phyloP scores from a whole-genome alignment of 2,888 invertebrate species.

The Hydrotaea diabolus region DNA sequence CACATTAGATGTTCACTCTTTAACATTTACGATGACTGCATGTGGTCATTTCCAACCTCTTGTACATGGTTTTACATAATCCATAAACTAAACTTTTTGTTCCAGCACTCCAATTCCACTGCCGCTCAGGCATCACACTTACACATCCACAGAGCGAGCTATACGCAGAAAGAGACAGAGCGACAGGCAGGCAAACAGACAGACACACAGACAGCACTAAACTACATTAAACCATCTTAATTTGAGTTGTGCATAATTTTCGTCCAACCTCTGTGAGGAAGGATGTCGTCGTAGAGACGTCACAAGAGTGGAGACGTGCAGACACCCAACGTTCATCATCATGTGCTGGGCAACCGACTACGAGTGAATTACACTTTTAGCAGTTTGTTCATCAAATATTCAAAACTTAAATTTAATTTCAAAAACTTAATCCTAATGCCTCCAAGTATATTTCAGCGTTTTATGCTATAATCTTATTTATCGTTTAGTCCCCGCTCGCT shows the following conservation, averaged over 20 bases:
- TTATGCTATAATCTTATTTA: conserved; percentile 14
- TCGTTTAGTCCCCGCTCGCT: background rate
- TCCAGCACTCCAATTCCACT: too few species aligned
- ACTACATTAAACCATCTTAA: background rate
- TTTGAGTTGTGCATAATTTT: conserved; percentile 16
- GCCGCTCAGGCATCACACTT: too few species aligned
- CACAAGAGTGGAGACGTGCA: background rate
- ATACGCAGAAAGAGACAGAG: too few species aligned
- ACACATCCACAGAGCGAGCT: too few species aligned
- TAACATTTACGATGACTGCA: background rate
- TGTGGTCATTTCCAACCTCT: background rate
- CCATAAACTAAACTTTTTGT: too few species aligned
- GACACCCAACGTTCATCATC: background rate
- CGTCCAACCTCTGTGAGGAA: background rate
- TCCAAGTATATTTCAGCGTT: background rate
- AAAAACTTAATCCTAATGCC: conserved; percentile 4
- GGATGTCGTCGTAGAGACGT: background rate
- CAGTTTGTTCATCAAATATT: conserved; percentile 24
- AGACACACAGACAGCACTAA: too few species aligned
- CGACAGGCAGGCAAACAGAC: too few species aligned
- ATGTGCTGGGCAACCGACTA: background rate
- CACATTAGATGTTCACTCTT: background rate
- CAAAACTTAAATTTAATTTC: conserved; percentile 32
- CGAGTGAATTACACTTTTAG: background rate
- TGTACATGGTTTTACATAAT: background rate